Evolutionary conservation across 37 sponge, comb jelly and placozoan genomes (phyloP).

Genomic region (Corticium candelabrum): DNA sequence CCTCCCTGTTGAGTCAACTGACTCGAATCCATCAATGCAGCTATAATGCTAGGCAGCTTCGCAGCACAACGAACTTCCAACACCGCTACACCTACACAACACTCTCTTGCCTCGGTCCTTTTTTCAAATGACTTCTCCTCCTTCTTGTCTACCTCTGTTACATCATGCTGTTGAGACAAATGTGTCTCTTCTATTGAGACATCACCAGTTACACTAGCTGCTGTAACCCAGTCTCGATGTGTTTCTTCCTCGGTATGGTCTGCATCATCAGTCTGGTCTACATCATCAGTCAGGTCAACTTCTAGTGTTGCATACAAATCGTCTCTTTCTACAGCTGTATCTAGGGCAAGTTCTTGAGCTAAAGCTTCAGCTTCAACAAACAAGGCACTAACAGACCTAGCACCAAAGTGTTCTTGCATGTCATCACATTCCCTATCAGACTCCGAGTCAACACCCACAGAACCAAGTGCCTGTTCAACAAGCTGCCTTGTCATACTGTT

Average conservation of each 20-base stretch:
- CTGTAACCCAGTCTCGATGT: not conserved
- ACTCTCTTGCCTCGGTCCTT: not conserved
- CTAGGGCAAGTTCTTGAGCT: not conserved
- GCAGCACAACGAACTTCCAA: not conserved
- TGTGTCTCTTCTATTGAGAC: too few species aligned
- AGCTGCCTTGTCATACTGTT: not conserved
- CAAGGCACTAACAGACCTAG: too few species aligned
- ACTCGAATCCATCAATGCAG: not conserved
- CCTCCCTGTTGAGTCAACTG: not conserved
- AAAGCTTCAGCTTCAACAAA: conserved; percentile 3
- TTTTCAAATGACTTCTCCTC: too few species aligned
- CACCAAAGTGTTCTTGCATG: not conserved
- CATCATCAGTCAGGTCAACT: not conserved
- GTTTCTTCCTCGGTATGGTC: not conserved
- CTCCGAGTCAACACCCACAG: not conserved
- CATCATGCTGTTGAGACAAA: too few species aligned
- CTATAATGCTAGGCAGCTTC: not conserved
- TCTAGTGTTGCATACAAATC: not conserved
- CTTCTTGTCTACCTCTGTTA: not conserved
- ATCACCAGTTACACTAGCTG: not conserved
- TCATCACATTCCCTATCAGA: not conserved
- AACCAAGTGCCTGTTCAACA: not conserved
- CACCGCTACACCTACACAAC: not conserved
- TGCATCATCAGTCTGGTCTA: not conserved
- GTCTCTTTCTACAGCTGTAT: not conserved